Conservation (phyloP, 92 coral and sea anemone genomes). For the Diadumene lineata region DNA sequence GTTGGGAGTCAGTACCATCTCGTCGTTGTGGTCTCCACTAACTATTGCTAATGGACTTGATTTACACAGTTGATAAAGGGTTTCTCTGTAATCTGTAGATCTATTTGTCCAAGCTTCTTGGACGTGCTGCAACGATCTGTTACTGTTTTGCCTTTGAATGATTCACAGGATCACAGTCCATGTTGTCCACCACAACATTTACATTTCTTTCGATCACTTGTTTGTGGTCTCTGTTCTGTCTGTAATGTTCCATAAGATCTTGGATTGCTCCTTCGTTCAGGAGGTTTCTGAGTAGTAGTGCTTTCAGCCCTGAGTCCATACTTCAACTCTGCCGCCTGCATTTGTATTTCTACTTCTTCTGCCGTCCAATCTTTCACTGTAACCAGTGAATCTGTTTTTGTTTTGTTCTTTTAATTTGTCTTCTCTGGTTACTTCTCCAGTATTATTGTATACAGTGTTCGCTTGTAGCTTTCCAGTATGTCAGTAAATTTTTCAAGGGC, state of each 20-base stretch:
- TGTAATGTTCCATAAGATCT: conserved; percentile 13
- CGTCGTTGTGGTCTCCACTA: no score
- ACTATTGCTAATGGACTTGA: conserved; percentile 49
- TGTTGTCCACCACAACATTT: conserved; percentile 41
- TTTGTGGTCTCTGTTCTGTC: conserved; percentile 51
- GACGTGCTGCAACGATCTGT: conserved; percentile 59
- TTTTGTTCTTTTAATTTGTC: conserved; percentile 36
- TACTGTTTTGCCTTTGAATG: conserved; percentile 31
- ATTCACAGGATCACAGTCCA: conserved; percentile 51
- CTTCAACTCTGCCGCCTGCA: conserved; percentile 55
- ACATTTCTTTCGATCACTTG: conserved; percentile 54
- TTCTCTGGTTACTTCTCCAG: conserved; percentile 57
- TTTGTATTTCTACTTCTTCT: conserved; percentile 61
- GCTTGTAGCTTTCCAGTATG: conserved; percentile 46
- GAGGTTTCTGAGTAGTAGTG: no score
- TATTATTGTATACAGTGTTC: conserved; percentile 52
- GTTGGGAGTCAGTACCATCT: conserved; percentile 52
- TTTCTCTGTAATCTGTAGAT: conserved; percentile 18
- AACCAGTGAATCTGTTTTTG: conserved; percentile 46
- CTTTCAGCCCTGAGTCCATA: conserved; percentile 46
- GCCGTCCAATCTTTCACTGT: conserved; percentile 53
- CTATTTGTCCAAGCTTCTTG: conserved; percentile 33
- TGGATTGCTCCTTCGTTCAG: conserved; percentile 1
- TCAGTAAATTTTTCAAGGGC: conserved; percentile 67
- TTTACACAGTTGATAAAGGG: conserved; percentile 31